Conservation (phyloP, 2,113 vertebrate genomes). For the Alectura lathami region DNA sequence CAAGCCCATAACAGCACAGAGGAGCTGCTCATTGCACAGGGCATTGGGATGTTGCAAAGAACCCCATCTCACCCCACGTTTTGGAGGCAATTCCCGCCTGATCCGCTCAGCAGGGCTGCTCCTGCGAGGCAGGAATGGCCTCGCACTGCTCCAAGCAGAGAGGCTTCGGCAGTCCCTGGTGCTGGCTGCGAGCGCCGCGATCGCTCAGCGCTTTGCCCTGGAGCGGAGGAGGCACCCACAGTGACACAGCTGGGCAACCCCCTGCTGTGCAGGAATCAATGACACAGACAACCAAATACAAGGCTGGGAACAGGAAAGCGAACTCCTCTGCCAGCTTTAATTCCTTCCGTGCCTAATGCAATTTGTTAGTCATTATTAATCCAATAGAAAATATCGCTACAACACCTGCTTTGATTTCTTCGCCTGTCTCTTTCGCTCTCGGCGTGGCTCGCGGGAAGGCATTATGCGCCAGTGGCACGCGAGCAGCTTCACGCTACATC, state of each 20-base stretch:
- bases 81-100: neutral
- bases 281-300: neutral
- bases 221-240: neutral
- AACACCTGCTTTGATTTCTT: constrained; percentile 47
- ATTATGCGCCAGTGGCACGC: neutral
- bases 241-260: neutral
- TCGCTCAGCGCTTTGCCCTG: neutral
- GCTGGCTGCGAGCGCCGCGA: neutral
- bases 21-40: neutral
- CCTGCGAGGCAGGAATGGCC: too few species aligned
- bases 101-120: neutral
- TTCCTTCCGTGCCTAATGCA: constrained; percentile 51
- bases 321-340: constrained; percentile 8
- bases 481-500: neutral
- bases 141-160: too few species aligned
- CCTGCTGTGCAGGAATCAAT: neutral
- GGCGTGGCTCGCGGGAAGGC: neutral
- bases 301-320: neutral
- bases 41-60: neutral
- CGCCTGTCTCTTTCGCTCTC: fast-evolving
- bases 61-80: neutral
- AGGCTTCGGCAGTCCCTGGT: too few species aligned
- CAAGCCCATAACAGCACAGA: neutral
- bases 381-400: neutral
- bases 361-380: constrained; percentile 62